These are phyloP conservation scores for Tholera decimalis DNA, from an alignment of 2,888 invertebrate genomes.

Conservation along the genomic window DNA sequence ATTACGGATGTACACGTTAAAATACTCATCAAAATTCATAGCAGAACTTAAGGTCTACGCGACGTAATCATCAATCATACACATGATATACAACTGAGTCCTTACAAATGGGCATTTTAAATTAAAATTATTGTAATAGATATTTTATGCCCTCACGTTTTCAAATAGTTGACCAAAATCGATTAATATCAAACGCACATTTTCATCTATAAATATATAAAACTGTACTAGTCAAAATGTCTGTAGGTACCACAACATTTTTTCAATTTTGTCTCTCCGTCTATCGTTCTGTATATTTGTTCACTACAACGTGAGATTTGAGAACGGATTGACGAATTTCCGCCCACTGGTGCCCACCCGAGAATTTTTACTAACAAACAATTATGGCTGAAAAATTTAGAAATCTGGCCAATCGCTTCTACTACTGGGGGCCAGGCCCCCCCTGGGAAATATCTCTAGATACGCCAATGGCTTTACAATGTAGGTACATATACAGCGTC, in stretches of 20 bases:
- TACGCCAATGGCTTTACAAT: too few relatives aligned
- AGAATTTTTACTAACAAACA: too few relatives aligned
- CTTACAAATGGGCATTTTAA: slow-evolving; percentile 9
- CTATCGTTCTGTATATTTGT: background rate
- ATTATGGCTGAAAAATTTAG: too few relatives aligned
- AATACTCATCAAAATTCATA: slow-evolving; percentile 17
- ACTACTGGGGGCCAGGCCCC: too few relatives aligned
- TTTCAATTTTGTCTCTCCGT: background rate
- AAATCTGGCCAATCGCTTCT: too few relatives aligned
- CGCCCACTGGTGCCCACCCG: too few relatives aligned
- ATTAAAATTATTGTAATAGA: slow-evolving; percentile 18
- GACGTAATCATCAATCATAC: slow-evolving; percentile 19
- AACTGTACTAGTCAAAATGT: slow-evolving; percentile 1
- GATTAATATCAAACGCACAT: slow-evolving; percentile 19
- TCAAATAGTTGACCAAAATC: slow-evolving; percentile 32
- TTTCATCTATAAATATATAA: slow-evolving; percentile 2
- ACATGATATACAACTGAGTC: background rate
- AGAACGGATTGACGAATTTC: background rate
- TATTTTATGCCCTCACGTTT: slow-evolving; percentile 32
- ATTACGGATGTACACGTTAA: slow-evolving; percentile 32
- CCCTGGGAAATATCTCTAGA: too few relatives aligned
- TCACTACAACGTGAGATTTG: background rate
- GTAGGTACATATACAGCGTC: too few relatives aligned
- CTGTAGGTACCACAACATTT: background rate
- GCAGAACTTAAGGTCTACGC: background rate